phyloP scores from a whole-genome alignment of 2,888 invertebrate genomes.

The Cantharis nigra region DNA sequence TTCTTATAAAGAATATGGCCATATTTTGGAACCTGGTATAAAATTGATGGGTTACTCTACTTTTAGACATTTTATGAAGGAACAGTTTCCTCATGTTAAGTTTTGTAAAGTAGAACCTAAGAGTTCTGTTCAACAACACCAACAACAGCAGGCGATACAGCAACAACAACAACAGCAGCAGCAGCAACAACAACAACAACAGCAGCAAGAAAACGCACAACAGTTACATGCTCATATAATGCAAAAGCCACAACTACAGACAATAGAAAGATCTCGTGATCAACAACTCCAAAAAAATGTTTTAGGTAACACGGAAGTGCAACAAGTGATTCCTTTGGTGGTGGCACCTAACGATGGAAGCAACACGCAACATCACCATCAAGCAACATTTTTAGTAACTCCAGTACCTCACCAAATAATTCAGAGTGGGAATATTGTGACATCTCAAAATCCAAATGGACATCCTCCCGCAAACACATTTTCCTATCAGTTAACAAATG shows the following conservation, averaged over 20 bases:
- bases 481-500: conserved; percentile 55
- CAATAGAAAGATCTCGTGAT: conserved; percentile 59
- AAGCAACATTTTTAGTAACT: conserved; percentile 68
- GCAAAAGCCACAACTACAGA: conserved; percentile 48
- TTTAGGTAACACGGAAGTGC: conserved; percentile 58
- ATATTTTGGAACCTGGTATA: conserved; percentile 69
- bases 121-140: conserved; percentile 57
- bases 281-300: conserved; percentile 61
- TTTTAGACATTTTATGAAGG: conserved; percentile 80
- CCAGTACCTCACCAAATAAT: conserved; percentile 70
- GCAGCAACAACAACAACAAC: conserved; percentile 51
- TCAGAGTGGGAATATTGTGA: conserved; percentile 54
- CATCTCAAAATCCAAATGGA: conserved; percentile 49
- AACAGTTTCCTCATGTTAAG: conserved; percentile 78
- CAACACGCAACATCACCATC: conserved; percentile 56
- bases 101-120: conserved; percentile 68
- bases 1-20: conserved; percentile 74
- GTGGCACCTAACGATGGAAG: conserved; percentile 58
- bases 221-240: conserved; percentile 49
- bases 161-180: conserved; percentile 58
- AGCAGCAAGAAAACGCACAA: conserved; percentile 53
- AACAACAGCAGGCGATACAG: conserved; percentile 56
- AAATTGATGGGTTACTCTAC: conserved; percentile 82
- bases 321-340: conserved; percentile 68
- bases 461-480: conserved; percentile 52